phyloP scores from a whole-genome alignment of 2,888 invertebrate genomes.

The Eupeodes luniger region DNA sequence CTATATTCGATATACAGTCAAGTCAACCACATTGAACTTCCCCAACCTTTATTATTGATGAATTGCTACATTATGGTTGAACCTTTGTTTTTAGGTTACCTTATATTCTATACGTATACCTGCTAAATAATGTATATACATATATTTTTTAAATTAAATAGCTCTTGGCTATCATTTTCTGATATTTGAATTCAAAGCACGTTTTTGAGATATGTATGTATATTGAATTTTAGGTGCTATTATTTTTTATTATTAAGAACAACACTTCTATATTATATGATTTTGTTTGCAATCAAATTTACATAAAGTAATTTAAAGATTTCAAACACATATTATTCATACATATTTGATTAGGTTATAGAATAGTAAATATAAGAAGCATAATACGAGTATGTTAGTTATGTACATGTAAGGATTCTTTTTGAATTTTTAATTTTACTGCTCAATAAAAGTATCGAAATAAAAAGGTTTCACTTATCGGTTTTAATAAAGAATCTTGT shows the following conservation, averaged over 20 bases:
- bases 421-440: too few species aligned
- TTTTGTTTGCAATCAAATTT: neutral
- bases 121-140: too few species aligned
- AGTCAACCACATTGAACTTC: neutral
- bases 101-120: too few species aligned
- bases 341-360: too few species aligned
- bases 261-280: neutral
- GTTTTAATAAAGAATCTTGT: too few species aligned
- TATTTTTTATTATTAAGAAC: neutral
- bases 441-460: too few species aligned
- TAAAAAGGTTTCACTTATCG: too few species aligned
- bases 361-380: too few species aligned
- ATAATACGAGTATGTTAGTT: too few species aligned
- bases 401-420: too few species aligned
- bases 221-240: slow-evolving; percentile 1
- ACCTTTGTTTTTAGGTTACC: neutral
- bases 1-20: neutral
- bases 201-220: neutral
- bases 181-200: slow-evolving; percentile 1
- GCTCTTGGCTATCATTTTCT: neutral
- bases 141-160: slow-evolving; percentile 6
- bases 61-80: slow-evolving; percentile 9
- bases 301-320: neutral
- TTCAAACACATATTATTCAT: neutral
- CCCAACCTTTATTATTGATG: neutral